Percentiles rank a stretch among this genome's conserved stretches.
These are phyloP conservation scores for Lycaon pictus DNA, from an alignment of 2,113 vertebrate genomes.

Conservation along the genomic window DNA sequence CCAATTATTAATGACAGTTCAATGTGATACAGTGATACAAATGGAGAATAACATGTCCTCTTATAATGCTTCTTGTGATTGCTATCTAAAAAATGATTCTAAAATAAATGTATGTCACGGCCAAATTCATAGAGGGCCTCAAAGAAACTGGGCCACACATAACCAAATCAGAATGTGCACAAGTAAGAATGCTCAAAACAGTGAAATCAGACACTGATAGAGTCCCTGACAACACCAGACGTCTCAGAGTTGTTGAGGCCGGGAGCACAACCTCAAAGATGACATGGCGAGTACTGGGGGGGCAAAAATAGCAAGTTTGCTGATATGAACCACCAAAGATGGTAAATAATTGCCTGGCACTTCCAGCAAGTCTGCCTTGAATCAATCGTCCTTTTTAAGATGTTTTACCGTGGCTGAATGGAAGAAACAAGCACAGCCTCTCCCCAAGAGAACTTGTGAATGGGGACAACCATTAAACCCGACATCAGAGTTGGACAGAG, in stretches of 20 bases:
- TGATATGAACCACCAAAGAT: neutral
- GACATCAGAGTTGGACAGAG: neutral
- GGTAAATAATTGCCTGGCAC: neutral
- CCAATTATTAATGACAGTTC: conserved; percentile 27
- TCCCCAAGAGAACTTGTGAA: neutral
- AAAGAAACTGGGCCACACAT: neutral
- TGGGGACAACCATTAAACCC: neutral
- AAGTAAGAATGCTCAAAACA: neutral
- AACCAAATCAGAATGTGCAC: neutral
- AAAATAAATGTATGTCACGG: conserved; percentile 12
- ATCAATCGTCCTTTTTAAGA: neutral
- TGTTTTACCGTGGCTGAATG: neutral
- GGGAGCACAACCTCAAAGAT: neutral
- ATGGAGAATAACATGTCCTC: neutral
- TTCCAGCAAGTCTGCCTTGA: neutral
- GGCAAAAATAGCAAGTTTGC: neutral
- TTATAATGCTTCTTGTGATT: conserved; percentile 8
- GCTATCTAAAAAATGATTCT: conserved; percentile 6
- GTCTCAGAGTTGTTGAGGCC: neutral
- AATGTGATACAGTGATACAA: neutral
- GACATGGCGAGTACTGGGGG: neutral
- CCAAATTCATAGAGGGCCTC: neutral
- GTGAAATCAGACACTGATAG: neutral
- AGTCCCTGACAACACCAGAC: neutral
- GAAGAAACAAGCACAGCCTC: neutral